Conservation (phyloP, 2,113 vertebrate genomes). For the Delphinus delphis region DNA sequence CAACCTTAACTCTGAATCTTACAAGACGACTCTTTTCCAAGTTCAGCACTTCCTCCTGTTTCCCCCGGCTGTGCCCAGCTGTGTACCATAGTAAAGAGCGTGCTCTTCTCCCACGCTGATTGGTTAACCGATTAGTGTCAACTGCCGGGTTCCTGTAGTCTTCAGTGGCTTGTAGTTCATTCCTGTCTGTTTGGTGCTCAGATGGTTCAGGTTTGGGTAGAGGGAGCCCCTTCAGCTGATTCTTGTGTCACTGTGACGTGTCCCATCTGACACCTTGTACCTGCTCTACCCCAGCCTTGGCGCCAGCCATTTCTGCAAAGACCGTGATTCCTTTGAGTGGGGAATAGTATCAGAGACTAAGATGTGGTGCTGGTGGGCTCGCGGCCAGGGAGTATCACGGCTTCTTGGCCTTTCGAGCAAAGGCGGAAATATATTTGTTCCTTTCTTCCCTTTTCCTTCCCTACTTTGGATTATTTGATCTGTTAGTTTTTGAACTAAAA, state of each 20-base stretch:
- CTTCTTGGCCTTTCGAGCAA: not conserved
- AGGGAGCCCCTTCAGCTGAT: not conserved
- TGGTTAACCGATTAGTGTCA: not conserved
- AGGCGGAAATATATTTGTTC: no score
- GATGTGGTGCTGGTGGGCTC: not conserved
- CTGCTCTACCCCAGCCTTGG: not conserved
- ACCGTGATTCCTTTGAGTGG: not conserved
- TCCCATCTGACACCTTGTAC: not conserved
- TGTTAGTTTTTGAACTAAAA: not conserved
- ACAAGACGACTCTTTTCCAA: not conserved
- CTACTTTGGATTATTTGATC: not conserved
- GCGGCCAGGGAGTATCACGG: accelerated
- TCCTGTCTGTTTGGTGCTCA: not conserved
- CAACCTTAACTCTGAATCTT: not conserved
- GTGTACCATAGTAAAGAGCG: not conserved
- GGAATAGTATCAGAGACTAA: not conserved
- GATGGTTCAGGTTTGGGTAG: not conserved
- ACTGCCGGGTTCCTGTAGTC: not conserved
- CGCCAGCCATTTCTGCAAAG: not conserved
- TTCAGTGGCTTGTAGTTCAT: not conserved
- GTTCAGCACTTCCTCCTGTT: not conserved
- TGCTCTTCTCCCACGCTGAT: not conserved
- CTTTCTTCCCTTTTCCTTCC: not conserved
- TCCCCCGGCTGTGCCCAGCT: no score
- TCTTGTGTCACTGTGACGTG: not conserved